phyloP scores from a whole-genome alignment of 2,113 vertebrate species.

The Saccopteryx bilineata region DNA sequence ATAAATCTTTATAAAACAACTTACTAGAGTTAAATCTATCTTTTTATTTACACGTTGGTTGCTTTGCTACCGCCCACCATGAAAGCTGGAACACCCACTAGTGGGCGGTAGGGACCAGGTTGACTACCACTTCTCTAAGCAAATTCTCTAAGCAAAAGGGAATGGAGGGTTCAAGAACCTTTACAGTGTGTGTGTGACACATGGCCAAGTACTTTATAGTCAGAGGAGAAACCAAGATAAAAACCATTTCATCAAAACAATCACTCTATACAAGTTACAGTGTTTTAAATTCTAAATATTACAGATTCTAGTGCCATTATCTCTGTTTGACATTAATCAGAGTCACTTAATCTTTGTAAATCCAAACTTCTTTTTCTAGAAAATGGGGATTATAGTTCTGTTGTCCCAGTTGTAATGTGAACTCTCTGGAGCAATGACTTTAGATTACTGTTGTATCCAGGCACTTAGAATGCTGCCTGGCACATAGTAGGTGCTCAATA shows the following conservation, averaged over 20 bases:
- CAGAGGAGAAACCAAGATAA: conserved; percentile 5
- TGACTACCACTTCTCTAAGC: no score
- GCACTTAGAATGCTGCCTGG: neutral
- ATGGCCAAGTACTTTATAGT: neutral
- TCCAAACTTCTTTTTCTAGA: neutral
- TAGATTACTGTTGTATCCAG: neutral
- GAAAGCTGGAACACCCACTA: no score
- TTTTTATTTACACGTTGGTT: no score
- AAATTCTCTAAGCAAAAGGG: neutral
- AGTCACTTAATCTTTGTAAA: neutral
- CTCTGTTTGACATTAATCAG: neutral
- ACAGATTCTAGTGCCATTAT: neutral
- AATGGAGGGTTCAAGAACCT: neutral
- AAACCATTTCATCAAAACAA: neutral
- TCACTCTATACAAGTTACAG: neutral
- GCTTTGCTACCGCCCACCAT: no score
- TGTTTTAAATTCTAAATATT: neutral
- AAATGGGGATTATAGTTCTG: neutral
- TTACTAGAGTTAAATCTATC: no score
- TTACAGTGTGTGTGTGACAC: neutral
- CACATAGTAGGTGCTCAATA: neutral
- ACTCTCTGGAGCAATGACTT: neutral
- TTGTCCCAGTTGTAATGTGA: neutral
- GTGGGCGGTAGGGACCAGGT: no score
- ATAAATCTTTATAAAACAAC: no score